Conservation (phyloP, 2,113 vertebrate species). For the Dissostichus mawsoni region DNA sequence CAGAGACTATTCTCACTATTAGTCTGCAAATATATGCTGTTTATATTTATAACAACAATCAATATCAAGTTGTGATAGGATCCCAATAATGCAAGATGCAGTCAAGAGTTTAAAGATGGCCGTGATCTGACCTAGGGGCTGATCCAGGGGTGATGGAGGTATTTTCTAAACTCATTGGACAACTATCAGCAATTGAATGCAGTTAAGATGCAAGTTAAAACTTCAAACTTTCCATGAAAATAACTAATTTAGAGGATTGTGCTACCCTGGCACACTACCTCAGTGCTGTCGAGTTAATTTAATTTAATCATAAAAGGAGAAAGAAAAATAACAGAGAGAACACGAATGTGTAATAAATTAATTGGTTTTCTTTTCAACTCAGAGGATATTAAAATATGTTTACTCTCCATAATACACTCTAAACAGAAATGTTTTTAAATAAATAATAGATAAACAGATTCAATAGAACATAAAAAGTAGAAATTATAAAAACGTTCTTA, state of each 20-base stretch:
- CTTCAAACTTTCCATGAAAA: background rate
- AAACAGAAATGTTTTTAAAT: background rate
- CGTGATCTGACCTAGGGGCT: no score
- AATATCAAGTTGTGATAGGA: no score
- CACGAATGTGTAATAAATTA: background rate
- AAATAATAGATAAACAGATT: constrained; percentile 19
- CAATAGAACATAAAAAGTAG: background rate
- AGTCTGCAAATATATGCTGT: no score
- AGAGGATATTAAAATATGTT: background rate
- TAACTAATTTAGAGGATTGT: background rate
- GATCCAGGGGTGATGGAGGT: background rate
- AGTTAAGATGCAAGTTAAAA: background rate
- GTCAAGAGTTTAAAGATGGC: no score
- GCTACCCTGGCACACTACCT: background rate
- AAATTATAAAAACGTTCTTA: constrained; percentile 46
- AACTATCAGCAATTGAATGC: background rate
- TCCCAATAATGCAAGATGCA: no score
- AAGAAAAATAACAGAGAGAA: background rate
- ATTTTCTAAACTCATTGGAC: background rate
- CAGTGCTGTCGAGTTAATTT: background rate
- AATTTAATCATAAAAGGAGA: constrained; percentile 2
- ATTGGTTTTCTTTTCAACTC: constrained; percentile 1
- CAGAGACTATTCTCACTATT: no score
- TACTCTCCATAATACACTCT: background rate
- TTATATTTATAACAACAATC: no score